Evolutionary conservation across 2,888 invertebrate genomes (phyloP).

Genomic region (Drosophila nigricruria): DNA sequence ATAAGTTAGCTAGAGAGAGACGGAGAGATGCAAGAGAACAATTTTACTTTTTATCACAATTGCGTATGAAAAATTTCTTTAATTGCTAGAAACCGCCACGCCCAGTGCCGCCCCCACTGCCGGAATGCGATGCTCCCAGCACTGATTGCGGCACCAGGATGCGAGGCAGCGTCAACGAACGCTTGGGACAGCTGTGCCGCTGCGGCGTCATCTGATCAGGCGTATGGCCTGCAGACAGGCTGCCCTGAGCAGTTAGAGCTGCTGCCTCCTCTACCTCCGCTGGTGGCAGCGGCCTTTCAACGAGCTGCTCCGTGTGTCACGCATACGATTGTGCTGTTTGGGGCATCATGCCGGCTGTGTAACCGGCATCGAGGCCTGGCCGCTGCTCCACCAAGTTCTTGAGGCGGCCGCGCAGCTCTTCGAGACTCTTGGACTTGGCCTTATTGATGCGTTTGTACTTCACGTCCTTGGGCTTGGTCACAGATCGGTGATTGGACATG

Average conservation of each 20-base stretch:
- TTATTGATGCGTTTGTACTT: constrained; percentile 96
- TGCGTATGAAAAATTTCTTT: constrained; percentile 84
- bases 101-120: constrained; percentile 46
- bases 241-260: constrained; percentile 10
- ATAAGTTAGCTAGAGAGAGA: constrained; percentile 8
- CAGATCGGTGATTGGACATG: constrained; percentile 95
- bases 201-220: constrained; percentile 51
- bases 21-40: constrained; percentile 36
- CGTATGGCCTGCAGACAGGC: constrained; percentile 31
- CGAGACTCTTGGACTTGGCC: constrained; percentile 95
- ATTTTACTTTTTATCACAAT: constrained; percentile 84
- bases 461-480: constrained; percentile 95
- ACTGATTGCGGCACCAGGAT: constrained; percentile 70
- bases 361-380: constrained; percentile 83
- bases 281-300: constrained; percentile 17
- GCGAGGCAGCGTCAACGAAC: constrained; percentile 80
- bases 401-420: constrained; percentile 92
- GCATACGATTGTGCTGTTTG: constrained; percentile 87
- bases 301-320: constrained; percentile 83
- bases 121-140: constrained; percentile 43
- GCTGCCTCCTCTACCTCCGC: not conserved
- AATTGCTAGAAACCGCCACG: constrained; percentile 83
- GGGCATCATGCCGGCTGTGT: constrained; percentile 79
- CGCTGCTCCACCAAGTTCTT: constrained; percentile 95
- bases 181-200: constrained; percentile 76